Conservation (phyloP, 2,113 vertebrate species). For the Oreochromis aureus region DNA sequence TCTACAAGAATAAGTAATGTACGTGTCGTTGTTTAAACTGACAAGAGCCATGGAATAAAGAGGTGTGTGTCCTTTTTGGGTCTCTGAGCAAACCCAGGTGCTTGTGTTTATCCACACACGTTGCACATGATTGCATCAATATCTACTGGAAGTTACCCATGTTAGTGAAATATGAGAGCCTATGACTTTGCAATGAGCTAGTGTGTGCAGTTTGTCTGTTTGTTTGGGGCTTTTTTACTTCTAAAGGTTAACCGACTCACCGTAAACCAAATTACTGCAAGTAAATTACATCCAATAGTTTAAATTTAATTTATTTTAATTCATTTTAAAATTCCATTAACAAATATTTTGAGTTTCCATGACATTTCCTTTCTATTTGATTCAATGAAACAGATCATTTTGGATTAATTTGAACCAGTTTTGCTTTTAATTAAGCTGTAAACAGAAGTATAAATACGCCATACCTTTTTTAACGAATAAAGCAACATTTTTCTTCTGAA, state of each 20-base stretch:
- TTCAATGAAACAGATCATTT: background rate
- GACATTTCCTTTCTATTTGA: background rate
- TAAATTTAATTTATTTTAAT: background rate
- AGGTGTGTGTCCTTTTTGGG: background rate
- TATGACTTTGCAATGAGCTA: background rate
- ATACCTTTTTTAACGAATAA: background rate
- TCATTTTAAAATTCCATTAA: background rate
- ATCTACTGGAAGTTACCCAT: background rate
- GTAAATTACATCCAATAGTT: background rate
- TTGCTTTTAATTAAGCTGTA: background rate
- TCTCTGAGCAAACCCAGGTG: background rate
- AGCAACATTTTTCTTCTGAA: background rate
- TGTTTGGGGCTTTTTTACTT: fast-evolving
- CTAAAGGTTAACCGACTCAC: background rate
- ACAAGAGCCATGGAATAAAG: background rate
- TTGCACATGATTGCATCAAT: background rate
- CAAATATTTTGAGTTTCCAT: background rate
- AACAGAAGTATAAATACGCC: background rate
- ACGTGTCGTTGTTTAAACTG: background rate
- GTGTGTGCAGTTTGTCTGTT: background rate
- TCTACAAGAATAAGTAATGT: background rate
- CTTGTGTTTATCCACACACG: background rate
- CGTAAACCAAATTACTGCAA: background rate
- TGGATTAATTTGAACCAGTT: background rate
- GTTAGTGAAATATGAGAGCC: background rate